Evolutionary conservation across 2,888 invertebrate species (phyloP), one percentile per base, ranked within the genome.

Genomic region (Dyspetes luteomarginatus): DNA sequence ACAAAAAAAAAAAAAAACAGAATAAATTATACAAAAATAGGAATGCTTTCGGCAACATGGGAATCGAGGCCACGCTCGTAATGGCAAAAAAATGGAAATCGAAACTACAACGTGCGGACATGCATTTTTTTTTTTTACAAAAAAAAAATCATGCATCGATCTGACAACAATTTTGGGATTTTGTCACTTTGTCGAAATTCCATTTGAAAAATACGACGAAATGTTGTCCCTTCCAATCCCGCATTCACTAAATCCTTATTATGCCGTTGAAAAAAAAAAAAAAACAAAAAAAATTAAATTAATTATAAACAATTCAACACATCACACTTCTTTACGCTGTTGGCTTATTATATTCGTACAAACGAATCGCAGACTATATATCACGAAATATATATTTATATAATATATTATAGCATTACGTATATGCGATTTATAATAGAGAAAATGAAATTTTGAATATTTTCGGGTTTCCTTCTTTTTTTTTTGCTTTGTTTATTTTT

Each of bases 41-140:
- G 36, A 22, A 12, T 50, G 30, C 5, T 50, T 48, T 65, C 65
- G 5, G 41, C 52, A 36, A 36, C 15, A 48, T 17, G 7, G 15
- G 4, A 15, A 45, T 48, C 17, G 48, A 50, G 15, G 62, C 24
- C 5, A 24, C n/a, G 4, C 7, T 55, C n/a, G n/a, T 30, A 9
- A 60, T 68, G 22, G 68, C 62, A 41, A 65, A 58, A 48, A 36
- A 58, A 41, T 17, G 41, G 45, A 73, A 30, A 71, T 41, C 30
- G 56, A 58, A 17, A 36, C 58, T 62, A 55, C 17, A n/a, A 60
- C 79, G 48, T 79, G 79, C 79, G 30, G 28, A 58, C 74, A 79
- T 65, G 71, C 74, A 22, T 28, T 45, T 30, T 56, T 68, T 26
- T 50, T 50, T 45, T 26, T 28, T 7, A n/a, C n/a, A n/a, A 0